Evolutionary conservation across 2,888 invertebrate genomes (phyloP), one percentile per base, ranked within the genome.

Genomic region (Thecocarcelia acutangulata): DNA sequence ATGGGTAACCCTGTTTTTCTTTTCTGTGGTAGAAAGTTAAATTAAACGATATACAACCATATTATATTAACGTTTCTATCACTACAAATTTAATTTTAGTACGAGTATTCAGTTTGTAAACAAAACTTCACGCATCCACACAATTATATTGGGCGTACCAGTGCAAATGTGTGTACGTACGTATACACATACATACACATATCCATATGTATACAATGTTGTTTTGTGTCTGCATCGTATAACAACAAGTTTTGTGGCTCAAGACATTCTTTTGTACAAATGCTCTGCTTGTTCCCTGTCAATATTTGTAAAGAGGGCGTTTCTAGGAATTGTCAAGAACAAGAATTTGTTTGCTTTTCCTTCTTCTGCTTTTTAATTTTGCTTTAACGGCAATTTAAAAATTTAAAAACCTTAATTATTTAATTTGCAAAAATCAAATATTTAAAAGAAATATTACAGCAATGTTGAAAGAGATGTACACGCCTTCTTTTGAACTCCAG

Each of bases 241-340:
- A 56, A 46, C 64, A 54, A 21, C 58, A 68, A 59, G 61, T 48
- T 33, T 33, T 33, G 9, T 9, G 40, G 61, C 54, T 61, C n/a
- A 54, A 40, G 69, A 63, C 54, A 56, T 63, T 61, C 8, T 9
- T 61, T 61, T 13, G 33, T 61, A 76, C 76, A 54, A 76, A 68
- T 68, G 28, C 54, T 37, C 37, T 68, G 44, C 68, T 52, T 76
- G 76, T 76, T 50, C 33, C 46, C 24, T 69, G 76, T 76, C 76
- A 76, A 76, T 76, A 76, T 76, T 76, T 76, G 69, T 61, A 54
- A 76, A 69, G 69, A 76, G 76, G 76, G 76, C 76, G 76, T 76
- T 76, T 61, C 76, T 69, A 19, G 46, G 54, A 69, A 61, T 69
- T 76, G 76, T 76, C 76, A 76, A 69, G 69, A 52, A 76, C 56